Base-by-base conservation (phyloP, 2,888 invertebrate species). In the Hedychridium roseum region DNA sequence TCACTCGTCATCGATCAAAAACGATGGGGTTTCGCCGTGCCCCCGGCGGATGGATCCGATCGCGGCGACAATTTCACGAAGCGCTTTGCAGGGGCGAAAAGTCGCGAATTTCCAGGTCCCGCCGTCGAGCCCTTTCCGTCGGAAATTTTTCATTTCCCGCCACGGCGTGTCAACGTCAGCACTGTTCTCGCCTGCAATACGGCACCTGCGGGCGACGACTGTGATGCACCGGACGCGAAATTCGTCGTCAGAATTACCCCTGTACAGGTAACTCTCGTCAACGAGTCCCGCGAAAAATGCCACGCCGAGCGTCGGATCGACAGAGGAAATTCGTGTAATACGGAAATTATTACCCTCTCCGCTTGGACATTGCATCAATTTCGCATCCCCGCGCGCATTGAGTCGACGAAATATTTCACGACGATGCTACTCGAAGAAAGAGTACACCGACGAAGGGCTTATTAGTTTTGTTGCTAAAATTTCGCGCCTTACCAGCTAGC, bases 81-180 rank as follows among this genome's bases (percentile, higher is more conserved):
- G 53, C 49, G 54, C 54, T 62, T 62, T 62, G 44, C n/a, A n/a
- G n/a, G n/a, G n/a, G n/a, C n/a, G n/a, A n/a, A n/a, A n/a, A n/a
- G n/a, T 39, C 57, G 52, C 45, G 49, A 35, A 41, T 61, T 57
- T 57, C 36, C 50, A n/a, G n/a, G n/a, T n/a, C n/a, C n/a, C n/a
- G n/a, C n/a, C n/a, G n/a, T n/a, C n/a, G n/a, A n/a, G n/a, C n/a
- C n/a, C n/a, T n/a, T n/a, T n/a, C n/a, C n/a, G n/a, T n/a, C n/a
- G n/a, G n/a, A n/a, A n/a, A n/a, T n/a, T 11, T 30, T 31, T 9
- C 16, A 6, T 40, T 37, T 42, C 51, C 32, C 47, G 16, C 43
- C 49, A 47, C 52, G 57, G 44, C 63, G 51, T 62, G 62, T 63
- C 63, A 63, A 53, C 59, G 63, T 58, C 63, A 63, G 49, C 45